Evolutionary conservation across 2,797 vertebrate genomes (phyloP).

Genomic region (Sylvia borin): DNA sequence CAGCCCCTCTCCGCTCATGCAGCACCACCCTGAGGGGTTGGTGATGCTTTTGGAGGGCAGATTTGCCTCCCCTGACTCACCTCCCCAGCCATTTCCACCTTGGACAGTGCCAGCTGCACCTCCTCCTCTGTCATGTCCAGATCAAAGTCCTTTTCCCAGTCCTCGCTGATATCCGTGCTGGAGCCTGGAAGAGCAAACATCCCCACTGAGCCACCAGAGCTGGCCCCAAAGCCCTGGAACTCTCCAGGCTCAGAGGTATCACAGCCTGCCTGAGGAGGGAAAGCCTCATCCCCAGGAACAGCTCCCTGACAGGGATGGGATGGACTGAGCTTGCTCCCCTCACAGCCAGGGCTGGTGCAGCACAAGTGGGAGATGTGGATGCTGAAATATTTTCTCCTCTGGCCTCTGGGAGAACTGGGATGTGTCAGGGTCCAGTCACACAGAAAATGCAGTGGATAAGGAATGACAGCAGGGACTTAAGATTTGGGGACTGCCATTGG

Average conservation of each 20-base stretch:
- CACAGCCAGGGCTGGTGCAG: neutral
- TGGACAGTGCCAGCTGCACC: conserved; percentile 92
- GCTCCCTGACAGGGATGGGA: neutral
- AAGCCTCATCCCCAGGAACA: neutral
- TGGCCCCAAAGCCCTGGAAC: neutral
- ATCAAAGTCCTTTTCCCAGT: conserved; percentile 99
- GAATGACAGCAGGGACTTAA: neutral
- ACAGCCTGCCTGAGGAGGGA: neutral
- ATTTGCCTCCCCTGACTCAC: conserved; percentile 69
- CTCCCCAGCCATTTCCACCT: conserved; percentile 88
- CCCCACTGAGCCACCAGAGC: neutral
- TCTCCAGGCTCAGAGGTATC: neutral
- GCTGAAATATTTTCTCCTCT: neutral
- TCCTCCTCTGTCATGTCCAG: conserved; percentile 99
- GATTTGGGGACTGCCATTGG: neutral
- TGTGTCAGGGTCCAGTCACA: neutral
- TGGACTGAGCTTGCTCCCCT: neutral
- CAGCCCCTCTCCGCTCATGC: neutral
- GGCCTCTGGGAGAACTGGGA: neutral
- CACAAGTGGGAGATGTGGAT: neutral
- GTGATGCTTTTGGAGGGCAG: neutral
- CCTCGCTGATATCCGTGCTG: conserved; percentile 97
- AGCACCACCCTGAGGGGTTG: neutral
- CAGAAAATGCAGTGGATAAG: neutral
- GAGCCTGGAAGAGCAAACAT: conserved; percentile 77